Evolutionary conservation across 2,797 vertebrate species (phyloP), one percentile per base, ranked within the genome.

Genomic region (Semotilus atromaculatus): DNA sequence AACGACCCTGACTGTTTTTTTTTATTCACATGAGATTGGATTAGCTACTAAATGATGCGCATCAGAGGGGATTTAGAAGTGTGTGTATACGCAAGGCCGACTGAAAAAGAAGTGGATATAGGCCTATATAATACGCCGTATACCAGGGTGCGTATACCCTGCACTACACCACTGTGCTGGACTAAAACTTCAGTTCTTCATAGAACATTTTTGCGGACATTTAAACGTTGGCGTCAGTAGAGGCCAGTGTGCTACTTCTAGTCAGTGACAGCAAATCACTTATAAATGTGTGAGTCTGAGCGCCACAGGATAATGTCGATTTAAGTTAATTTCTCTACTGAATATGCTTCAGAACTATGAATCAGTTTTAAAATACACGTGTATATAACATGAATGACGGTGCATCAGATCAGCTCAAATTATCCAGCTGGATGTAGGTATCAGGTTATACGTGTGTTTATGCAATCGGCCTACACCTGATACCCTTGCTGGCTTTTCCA

Each of bases 211-310:
- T 16, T 34, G n/a, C 0, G 9, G 43, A 29, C 43, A 31, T 48
- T 45, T 45, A 62, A 19, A 38, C 74, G 14, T 19, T 68, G 21
- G 5, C 7, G 31, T 60, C 74, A 68, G 26, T 10, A 77, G 73
- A 62, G 36, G 60, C 36, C 43, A 55, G 79, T 71, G 26, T 77
- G 45, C 75, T 74, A 84, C 64, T 67, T 29, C n/a, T 31, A 31
- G 26, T 18, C 29, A 18, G 2, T 64, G 26, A 64, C 60, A 64
- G 60, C 13, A 62, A 16, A 62, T 26, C 26, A 31, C 6, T 18
- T 58, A 0, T 67, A 36, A 64, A 19, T 2, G 5, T 64, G 48
- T n/a, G 31, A 75, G 1, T 75, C 53, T 26, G 8, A 80, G 14
- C 16, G 10, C 55, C 26, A 34, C 40, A n/a, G 11, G 21, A 29